These are phyloP conservation scores for Helostoma temminkii DNA, from an alignment of 2,797 vertebrate species.

Conservation along the genomic window DNA sequence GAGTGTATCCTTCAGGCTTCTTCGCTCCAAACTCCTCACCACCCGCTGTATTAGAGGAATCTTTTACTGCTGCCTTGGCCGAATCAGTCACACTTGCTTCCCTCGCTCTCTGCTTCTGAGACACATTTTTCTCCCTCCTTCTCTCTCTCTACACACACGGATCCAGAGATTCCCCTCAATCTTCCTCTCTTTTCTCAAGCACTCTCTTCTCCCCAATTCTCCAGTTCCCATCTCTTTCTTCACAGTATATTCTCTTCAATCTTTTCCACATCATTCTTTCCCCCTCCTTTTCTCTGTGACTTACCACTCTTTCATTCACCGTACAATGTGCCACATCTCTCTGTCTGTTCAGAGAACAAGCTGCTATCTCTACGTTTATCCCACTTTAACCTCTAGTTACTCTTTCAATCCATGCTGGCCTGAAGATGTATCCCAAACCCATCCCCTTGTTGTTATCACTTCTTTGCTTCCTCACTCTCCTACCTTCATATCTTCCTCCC, in stretches of 20 bases:
- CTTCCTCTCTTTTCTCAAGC: constrained; percentile 45
- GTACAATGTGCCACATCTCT: constrained; percentile 43
- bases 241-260: constrained; percentile 55
- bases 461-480: constrained; percentile 23
- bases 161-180: constrained; percentile 46
- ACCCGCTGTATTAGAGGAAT: constrained; percentile 70
- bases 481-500: constrained; percentile 30
- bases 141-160: constrained; percentile 10
- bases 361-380: constrained; percentile 61
- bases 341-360: constrained; percentile 59
- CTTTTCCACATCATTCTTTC: constrained; percentile 54
- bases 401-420: constrained; percentile 66
- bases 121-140: constrained; percentile 27
- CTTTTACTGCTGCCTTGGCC: constrained; percentile 69
- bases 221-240: constrained; percentile 52
- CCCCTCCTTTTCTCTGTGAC: constrained; percentile 22
- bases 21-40: constrained; percentile 68
- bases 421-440: constrained; percentile 33
- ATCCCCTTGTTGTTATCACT: constrained; percentile 40
- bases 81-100: constrained; percentile 76
- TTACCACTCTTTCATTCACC: constrained; percentile 44
- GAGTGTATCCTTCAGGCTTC: constrained; percentile 76
- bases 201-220: constrained; percentile 48
- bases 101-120: constrained; percentile 41
- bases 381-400: constrained; percentile 75